Evolutionary conservation across 2,113 vertebrate species (phyloP), one percentile per base, ranked within the genome.

Genomic region (Pontoporia blainvillei): DNA sequence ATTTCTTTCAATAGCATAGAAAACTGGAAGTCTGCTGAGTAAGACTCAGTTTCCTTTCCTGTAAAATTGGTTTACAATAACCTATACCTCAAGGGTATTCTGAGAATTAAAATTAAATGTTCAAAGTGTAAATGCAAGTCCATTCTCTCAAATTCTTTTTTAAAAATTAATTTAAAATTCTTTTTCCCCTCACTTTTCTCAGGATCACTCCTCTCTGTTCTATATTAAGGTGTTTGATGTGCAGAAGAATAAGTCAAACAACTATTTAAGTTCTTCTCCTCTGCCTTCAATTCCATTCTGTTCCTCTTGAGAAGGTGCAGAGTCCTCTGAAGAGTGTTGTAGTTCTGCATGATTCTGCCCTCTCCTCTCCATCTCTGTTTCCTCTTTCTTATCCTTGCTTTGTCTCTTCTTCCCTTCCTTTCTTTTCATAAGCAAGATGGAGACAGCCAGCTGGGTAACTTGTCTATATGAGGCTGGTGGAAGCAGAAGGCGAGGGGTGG

Each of bases 351-450:
- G 72, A 78, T 46, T 87, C 34, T 27, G 21, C 27, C 27, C 36
- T 69, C n/a, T 20, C 3, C 20, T 59, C 39, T 91, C 46, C 34
- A n/a, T 61, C 17, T 18, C 85, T 66, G 8, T 36, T 76, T 91
- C 20, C 64, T 44, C 0, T 91, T 41, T 69, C 1, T 41, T 64
- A 81, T 39, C 9, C 57, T 83, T 57, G 27, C 7, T 73, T 27
- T 64, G 39, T 73, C 52, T 96, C 96, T 8, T 66, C n/a, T 92
- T 64, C 62, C 31, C 87, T 96, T 91, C 62, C 31, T 69, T 81
- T 75, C 61, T 61, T 94, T 67, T 79, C 41, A 67, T 27, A 39
- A 69, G 12, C 34, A 76, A 5, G 6, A 1, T 18, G 61, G 75
- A 75, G n/a, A 39, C 17, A 59, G 41, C 14, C 69, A 23, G n/a